phyloP scores from a whole-genome alignment of 1,140 invertebrate genomes.

The Agrypnia vestita region DNA sequence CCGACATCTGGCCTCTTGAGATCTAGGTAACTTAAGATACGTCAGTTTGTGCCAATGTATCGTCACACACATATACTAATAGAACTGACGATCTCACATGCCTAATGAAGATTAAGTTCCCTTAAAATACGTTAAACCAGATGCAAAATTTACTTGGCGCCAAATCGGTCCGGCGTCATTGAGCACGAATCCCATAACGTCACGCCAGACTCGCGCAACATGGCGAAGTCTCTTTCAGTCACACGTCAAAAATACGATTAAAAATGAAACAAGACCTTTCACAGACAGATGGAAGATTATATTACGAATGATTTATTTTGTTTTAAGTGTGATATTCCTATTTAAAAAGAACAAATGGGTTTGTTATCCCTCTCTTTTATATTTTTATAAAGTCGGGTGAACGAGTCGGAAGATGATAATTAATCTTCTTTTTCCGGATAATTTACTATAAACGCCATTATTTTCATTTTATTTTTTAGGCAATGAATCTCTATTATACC shows the following conservation, averaged over 20 bases:
- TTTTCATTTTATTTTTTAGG: slow-evolving; percentile 16
- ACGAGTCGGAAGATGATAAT: slow-evolving; percentile 27
- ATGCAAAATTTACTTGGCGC: slow-evolving; percentile 43
- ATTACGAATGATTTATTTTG: slow-evolving; percentile 30
- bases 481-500: slow-evolving; percentile 22
- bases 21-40: neutral
- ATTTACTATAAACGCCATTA: slow-evolving; percentile 34
- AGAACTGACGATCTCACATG: neutral
- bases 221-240: slow-evolving; percentile 20
- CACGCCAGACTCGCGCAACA: neutral
- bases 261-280: slow-evolving; percentile 27
- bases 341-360: slow-evolving; percentile 43
- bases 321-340: slow-evolving; percentile 44
- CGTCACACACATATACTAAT: neutral
- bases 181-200: slow-evolving; percentile 17
- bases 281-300: slow-evolving; percentile 1
- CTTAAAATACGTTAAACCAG: slow-evolving; percentile 31
- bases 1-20: slow-evolving; percentile 31
- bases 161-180: slow-evolving; percentile 18
- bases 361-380: slow-evolving; percentile 25
- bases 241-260: neutral
- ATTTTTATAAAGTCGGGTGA: slow-evolving; percentile 7
- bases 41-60: slow-evolving; percentile 6
- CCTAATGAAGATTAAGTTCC: slow-evolving; percentile 11
- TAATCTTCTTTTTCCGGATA: slow-evolving; percentile 41